phyloP scores from a whole-genome alignment of 2,888 invertebrate species.

The Odontothrips loti region DNA sequence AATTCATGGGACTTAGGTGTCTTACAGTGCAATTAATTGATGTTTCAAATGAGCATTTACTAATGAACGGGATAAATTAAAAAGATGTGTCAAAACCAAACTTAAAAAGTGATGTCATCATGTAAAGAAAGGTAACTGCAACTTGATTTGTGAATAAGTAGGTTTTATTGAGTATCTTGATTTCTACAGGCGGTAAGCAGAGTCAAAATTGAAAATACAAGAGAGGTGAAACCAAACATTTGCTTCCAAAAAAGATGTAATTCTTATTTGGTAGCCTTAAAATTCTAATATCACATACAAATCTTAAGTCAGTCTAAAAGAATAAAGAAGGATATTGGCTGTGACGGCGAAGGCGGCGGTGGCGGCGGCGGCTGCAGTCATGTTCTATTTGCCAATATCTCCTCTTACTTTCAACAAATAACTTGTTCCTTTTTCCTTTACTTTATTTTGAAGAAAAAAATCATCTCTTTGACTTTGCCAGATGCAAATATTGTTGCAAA shows the following conservation, averaged over 20 bases:
- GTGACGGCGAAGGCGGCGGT: background rate
- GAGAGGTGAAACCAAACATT: conserved; percentile 6
- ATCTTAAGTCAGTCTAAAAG: conserved; percentile 9
- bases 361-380: conserved; percentile 21
- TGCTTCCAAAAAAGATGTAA: background rate
- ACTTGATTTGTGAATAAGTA: conserved; percentile 36
- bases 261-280: background rate
- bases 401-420: background rate
- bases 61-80: conserved; percentile 32
- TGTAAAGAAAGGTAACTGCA: conserved; percentile 29
- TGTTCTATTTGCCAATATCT: conserved; percentile 3
- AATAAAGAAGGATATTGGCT: background rate
- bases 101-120: conserved; percentile 31
- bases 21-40: no score
- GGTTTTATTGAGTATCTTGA: conserved; percentile 36
- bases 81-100: conserved; percentile 4
- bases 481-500: conserved; percentile 19
- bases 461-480: background rate
- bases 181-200: conserved; percentile 28
- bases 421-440: background rate
- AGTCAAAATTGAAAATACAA: conserved; percentile 12
- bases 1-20: no score
- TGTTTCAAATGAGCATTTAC: no score
- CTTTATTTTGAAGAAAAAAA: background rate
- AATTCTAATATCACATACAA: conserved; percentile 17